phyloP scores from a whole-genome alignment of 2,113 vertebrate genomes.

The Dermatemys mawii region DNA sequence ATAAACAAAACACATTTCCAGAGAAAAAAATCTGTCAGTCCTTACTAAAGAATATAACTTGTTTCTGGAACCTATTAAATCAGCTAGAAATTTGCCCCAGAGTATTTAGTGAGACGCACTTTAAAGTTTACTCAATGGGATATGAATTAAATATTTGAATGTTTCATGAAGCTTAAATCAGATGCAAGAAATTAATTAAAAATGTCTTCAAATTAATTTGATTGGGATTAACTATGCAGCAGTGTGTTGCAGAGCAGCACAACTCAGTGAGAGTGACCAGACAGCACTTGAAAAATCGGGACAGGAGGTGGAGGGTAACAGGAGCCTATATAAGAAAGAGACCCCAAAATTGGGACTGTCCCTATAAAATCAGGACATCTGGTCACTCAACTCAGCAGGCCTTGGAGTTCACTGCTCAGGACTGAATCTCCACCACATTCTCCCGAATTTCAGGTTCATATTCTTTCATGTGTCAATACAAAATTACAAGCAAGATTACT shows the following conservation, averaged over 20 bases:
- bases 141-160: background rate
- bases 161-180: background rate
- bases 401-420: background rate
- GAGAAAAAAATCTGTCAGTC: constrained; percentile 12
- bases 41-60: background rate
- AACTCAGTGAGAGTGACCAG: too few species aligned
- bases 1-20: background rate
- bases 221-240: background rate
- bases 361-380: too few species aligned
- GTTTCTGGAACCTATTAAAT: background rate
- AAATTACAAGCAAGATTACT: background rate
- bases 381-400: background rate
- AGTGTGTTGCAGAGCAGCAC: background rate
- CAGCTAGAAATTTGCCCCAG: background rate
- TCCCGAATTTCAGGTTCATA: background rate
- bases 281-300: too few species aligned
- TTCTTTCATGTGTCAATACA: background rate
- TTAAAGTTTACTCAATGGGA: background rate
- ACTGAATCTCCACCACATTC: background rate
- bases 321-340: too few species aligned
- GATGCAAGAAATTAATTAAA: background rate
- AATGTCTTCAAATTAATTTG: background rate
- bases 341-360: too few species aligned
- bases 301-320: too few species aligned
- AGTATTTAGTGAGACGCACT: too few species aligned